Evolutionary conservation across 2,113 vertebrate species (phyloP), one percentile per base, ranked within the genome.

Genomic region (Neolamprologus brichardi): DNA sequence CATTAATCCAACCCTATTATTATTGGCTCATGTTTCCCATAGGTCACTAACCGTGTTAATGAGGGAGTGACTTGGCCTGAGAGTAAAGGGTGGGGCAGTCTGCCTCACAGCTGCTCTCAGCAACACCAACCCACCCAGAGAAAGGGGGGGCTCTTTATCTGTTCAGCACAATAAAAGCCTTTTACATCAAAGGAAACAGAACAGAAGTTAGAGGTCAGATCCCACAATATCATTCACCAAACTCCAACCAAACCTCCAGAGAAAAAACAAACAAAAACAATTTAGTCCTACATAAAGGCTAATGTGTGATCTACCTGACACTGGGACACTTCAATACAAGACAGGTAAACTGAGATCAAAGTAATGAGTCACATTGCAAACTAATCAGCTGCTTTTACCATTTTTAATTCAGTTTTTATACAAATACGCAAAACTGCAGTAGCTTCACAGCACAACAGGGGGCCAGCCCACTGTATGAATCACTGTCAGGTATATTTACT

Each of bases 101-200:
- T 58, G 72, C 64, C 20, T 80, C 78, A 90, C 90, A 93, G 90
- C 90, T 93, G 92, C 39, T 49, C 18, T 75, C 20, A 44, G 5
- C 8, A 11, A 15, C 67, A 49, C 54, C 25, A 14, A 14, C 52
- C 15, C 64, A 44, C 37, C 7, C 64, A 44, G 4, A 28, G 44
- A 58, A 25, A 4, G 86, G 79, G 62, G 72, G 82, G 82, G 77
- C 4, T 46, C 14, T 17, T 52, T 81, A 7, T 54, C 30, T 60
- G 32, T 6, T 32, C 17, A 6, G 8, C 23, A 75, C 56, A 87
- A 81, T 23, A 70, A 78, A 87, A 18, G 83, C 52, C 28, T 37
- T 56, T 7, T 23, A 84, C 8, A 44, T 30, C 8, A n/a, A 49
- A 32, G 52, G 25, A 78, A 46, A 20, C 14, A 2, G 10, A 9